phyloP scores from a whole-genome alignment of 2,888 invertebrate genomes.

The Deilephila elpenor region DNA sequence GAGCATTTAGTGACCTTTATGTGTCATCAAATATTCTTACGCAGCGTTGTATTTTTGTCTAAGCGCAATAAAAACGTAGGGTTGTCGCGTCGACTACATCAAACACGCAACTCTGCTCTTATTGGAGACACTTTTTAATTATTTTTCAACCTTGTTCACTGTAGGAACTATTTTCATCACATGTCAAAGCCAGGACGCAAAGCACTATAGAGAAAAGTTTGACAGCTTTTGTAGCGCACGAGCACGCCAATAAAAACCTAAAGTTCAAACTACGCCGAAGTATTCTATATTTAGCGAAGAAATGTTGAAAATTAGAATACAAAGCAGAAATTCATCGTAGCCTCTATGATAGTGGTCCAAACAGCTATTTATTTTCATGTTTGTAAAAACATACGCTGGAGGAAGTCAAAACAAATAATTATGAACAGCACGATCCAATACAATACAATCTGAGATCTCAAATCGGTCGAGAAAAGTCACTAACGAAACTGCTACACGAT shows the following conservation, averaged over 20 bases:
- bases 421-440: background rate
- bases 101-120: background rate
- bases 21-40: slow-evolving; percentile 46
- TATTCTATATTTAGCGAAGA: background rate
- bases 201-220: background rate
- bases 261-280: background rate
- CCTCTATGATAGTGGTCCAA: no score
- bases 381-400: no score
- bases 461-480: background rate
- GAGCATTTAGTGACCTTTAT: slow-evolving; percentile 46
- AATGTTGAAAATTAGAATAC: background rate
- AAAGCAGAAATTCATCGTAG: no score
- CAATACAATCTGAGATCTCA: background rate
- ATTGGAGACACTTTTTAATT: background rate
- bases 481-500: background rate
- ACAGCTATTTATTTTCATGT: no score
- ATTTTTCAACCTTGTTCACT: background rate
- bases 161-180: slow-evolving; percentile 1
- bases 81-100: background rate
- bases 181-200: background rate
- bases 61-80: background rate
- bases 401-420: background rate
- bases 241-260: background rate
- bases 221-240: background rate
- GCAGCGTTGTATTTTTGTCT: slow-evolving; percentile 43